These are phyloP conservation scores for Chaunax sp. DNA, from an alignment of 2,797 vertebrate genomes.

Conservation along the genomic window DNA sequence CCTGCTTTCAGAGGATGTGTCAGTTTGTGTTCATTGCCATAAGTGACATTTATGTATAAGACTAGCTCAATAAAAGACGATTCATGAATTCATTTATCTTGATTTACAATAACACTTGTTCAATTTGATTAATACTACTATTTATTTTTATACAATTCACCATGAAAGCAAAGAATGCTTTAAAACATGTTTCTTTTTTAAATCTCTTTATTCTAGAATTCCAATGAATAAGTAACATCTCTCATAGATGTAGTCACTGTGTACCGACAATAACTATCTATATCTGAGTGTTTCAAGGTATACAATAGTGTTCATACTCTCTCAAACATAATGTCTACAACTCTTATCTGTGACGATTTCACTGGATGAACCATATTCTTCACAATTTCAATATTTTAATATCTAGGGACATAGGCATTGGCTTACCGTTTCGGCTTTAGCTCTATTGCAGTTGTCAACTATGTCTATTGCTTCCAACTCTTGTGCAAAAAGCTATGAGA, in stretches of 20 bases:
- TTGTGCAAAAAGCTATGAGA: neutral
- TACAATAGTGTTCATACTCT: neutral
- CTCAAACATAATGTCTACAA: neutral
- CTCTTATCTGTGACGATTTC: neutral
- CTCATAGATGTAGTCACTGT: too few species aligned
- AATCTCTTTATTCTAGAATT: too few species aligned
- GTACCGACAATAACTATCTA: too few species aligned
- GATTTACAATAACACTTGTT: neutral
- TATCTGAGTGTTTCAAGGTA: neutral
- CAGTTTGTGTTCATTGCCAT: neutral
- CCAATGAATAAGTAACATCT: too few species aligned
- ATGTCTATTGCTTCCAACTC: neutral
- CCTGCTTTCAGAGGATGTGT: neutral
- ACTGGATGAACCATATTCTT: constrained; percentile 7
- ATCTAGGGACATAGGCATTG: neutral
- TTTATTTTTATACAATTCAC: too few species aligned
- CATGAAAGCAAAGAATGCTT: too few species aligned
- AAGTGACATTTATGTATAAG: neutral
- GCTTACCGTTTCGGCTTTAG: constrained; percentile 3
- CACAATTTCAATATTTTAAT: neutral
- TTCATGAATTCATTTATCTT: neutral
- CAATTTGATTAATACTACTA: neutral
- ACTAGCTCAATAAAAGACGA: neutral
- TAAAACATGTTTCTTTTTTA: too few species aligned
- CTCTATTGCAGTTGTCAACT: neutral